Conservation (phyloP, 2,888 invertebrate species). For the Temnothorax rugatulus region DNA sequence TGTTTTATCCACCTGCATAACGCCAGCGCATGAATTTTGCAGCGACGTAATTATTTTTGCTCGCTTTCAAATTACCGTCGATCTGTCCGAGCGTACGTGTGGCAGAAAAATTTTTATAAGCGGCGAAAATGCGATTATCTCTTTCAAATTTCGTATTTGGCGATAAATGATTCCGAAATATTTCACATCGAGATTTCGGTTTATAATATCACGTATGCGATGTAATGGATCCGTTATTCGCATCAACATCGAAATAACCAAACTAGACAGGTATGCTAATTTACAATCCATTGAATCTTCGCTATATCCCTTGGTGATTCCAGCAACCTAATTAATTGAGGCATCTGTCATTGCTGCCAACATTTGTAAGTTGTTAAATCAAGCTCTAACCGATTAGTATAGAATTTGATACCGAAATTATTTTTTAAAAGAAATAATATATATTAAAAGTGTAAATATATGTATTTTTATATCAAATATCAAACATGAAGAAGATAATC, state of each 20-base stretch:
- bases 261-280: constrained; percentile 43
- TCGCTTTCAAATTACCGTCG: constrained; percentile 36
- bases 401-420: not conserved
- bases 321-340: constrained; percentile 57
- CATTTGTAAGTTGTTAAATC: constrained; percentile 41
- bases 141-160: constrained; percentile 15
- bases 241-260: constrained; percentile 61
- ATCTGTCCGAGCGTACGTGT: constrained; percentile 1
- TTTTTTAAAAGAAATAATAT: not conserved
- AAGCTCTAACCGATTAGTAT: not conserved
- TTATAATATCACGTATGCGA: constrained; percentile 4
- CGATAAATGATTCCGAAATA: constrained; percentile 18
- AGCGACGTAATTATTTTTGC: constrained; percentile 49
- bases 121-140: not conserved
- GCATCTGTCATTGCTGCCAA: constrained; percentile 42
- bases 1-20: constrained; percentile 42
- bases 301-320: constrained; percentile 45
- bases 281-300: constrained; percentile 55
- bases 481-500: not conserved
- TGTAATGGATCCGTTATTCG: constrained; percentile 57
- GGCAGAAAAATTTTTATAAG: constrained; percentile 32
- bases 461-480: not conserved
- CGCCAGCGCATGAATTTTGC: constrained; percentile 32
- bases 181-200: not conserved
- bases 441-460: not conserved